Conservation (phyloP, 2,113 vertebrate species). For the Alectura lathami region DNA sequence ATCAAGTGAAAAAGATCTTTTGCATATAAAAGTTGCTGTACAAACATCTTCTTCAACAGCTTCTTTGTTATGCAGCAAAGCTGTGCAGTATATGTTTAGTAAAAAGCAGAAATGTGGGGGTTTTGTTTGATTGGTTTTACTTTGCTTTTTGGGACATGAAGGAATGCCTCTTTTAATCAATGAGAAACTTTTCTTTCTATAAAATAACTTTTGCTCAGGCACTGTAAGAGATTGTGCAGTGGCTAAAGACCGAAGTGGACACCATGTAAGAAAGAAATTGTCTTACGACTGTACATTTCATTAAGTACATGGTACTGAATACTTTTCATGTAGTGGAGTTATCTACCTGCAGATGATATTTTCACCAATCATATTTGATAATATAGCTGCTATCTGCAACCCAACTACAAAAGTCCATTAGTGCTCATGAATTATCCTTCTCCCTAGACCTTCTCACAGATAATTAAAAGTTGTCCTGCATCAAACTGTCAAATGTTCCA, state of each 20-base stretch:
- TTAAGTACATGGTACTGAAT: neutral
- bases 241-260: neutral
- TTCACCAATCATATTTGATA: neutral
- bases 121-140: neutral
- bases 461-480: neutral
- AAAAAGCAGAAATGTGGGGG: neutral
- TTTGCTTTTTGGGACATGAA: neutral
- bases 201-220: neutral
- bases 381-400: neutral
- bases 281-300: neutral
- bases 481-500: neutral
- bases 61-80: neutral
- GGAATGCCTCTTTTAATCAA: neutral
- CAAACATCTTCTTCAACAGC: neutral
- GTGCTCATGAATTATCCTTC: neutral
- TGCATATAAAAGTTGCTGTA: neutral
- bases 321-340: neutral
- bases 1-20: neutral
- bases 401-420: neutral
- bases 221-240: accelerated
- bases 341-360: neutral
- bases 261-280: neutral
- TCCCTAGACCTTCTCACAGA: neutral
- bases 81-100: neutral
- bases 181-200: neutral